Conservation (phyloP, 2,888 invertebrate genomes). For the Allolobophora icterica region DNA sequence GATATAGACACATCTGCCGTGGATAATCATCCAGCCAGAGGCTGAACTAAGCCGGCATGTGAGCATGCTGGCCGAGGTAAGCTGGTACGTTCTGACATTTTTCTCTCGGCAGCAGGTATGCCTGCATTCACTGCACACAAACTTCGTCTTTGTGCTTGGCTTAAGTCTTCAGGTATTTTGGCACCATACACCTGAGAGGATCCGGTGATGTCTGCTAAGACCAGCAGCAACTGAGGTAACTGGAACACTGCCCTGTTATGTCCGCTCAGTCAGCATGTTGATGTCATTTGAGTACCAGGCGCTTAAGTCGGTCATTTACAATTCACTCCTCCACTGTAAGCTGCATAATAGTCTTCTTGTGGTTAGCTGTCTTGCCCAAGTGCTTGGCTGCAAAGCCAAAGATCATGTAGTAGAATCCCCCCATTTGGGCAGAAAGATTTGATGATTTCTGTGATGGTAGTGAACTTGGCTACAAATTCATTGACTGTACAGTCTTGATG, state of each 20-base stretch:
- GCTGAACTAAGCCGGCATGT: conserved; percentile 4
- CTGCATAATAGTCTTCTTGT: not conserved
- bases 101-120: not conserved
- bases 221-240: not conserved
- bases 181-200: not conserved
- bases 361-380: not conserved
- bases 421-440: not conserved
- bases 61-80: not conserved
- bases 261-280: not conserved
- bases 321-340: too few relatives aligned
- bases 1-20: not conserved
- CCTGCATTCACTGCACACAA: not conserved
- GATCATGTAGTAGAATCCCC: not conserved
- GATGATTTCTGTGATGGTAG: not conserved
- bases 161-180: not conserved
- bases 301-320: not conserved
- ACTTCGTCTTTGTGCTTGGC: not conserved
- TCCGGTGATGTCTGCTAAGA: not conserved
- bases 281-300: not conserved
- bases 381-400: not conserved
- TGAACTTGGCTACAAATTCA: not conserved
- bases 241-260: not conserved
- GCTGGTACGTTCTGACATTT: not conserved
- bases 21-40: not conserved
- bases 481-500: not conserved